These are phyloP conservation scores for Thaumatotibia leucotreta DNA, from an alignment of 1,140 invertebrate genomes.

Conservation along the genomic window DNA sequence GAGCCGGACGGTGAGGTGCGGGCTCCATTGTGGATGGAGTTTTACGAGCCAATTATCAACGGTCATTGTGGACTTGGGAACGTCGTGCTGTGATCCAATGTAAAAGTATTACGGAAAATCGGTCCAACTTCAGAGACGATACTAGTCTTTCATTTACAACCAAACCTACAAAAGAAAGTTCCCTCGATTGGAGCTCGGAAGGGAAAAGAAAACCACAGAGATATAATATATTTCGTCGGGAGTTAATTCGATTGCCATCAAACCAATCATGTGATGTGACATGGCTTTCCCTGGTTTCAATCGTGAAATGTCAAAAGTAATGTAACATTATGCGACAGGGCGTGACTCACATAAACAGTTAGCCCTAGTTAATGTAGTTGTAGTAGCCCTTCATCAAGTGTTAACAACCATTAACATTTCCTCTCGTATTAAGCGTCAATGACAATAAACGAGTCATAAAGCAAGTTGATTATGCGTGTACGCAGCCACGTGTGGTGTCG, in stretches of 20 bases:
- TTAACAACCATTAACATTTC: conserved; percentile 27
- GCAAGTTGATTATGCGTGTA: conserved; percentile 22
- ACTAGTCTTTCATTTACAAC: not conserved
- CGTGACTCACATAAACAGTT: not conserved
- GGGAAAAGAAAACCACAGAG: not conserved
- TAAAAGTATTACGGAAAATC: not conserved
- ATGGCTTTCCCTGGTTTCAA: too few relatives aligned
- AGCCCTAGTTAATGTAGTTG: not conserved
- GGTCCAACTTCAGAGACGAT: not conserved
- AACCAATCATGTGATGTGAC: not conserved
- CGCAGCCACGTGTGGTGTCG: conserved; percentile 37
- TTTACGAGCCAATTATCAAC: conserved; percentile 36
- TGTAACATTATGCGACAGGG: not conserved
- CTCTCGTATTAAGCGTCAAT: conserved; percentile 23
- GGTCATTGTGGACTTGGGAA: conserved; percentile 14
- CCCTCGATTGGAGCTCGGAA: not conserved
- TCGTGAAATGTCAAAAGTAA: not conserved
- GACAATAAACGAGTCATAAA: conserved; percentile 30
- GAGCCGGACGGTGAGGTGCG: conserved; percentile 44
- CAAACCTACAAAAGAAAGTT: not conserved
- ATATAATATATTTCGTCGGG: too few relatives aligned
- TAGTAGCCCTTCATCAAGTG: not conserved
- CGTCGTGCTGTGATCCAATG: conserved; percentile 4
- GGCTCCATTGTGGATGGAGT: conserved; percentile 50
- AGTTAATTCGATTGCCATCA: too few relatives aligned